phyloP scores from a whole-genome alignment of 2,888 invertebrate species.

The Caenorhabditis sulstoni region DNA sequence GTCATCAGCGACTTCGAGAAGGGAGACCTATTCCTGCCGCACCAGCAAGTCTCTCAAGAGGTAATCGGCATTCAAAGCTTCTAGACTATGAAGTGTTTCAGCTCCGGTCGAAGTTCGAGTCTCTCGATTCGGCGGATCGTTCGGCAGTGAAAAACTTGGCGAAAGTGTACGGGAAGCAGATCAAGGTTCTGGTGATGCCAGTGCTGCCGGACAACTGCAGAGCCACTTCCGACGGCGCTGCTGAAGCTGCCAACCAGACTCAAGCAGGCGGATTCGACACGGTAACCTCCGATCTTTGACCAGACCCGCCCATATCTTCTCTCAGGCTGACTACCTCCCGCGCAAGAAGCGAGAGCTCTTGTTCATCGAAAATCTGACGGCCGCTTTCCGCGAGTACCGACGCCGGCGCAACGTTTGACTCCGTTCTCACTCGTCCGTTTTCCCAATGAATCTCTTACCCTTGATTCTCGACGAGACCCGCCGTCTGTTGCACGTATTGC shows the following conservation, averaged over 20 bases:
- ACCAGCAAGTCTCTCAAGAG: conserved; percentile 14
- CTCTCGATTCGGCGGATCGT: conserved; percentile 48
- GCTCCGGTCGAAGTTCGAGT: conserved; percentile 49
- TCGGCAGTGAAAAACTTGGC: conserved; percentile 51
- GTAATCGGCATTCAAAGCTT: conserved; percentile 15
- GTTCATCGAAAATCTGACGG: conserved; percentile 46
- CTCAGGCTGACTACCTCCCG: conserved; percentile 34
- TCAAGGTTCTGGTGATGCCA: conserved; percentile 51
- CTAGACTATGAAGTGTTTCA: conserved; percentile 16
- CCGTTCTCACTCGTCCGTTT: background rate
- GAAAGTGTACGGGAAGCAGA: conserved; percentile 54
- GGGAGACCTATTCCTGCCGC: conserved; percentile 40
- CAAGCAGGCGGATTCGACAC: conserved; percentile 41
- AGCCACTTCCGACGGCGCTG: background rate
- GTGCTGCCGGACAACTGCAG: conserved; percentile 40
- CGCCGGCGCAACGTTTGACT: conserved; percentile 20
- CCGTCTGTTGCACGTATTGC: conserved; percentile 76
- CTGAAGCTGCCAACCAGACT: conserved; percentile 11
- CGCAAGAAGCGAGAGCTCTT: conserved; percentile 39
- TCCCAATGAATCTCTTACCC: conserved; percentile 34
- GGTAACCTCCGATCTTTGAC: too few species aligned
- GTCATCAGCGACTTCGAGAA: conserved; percentile 41
- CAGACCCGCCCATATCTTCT: conserved; percentile 7
- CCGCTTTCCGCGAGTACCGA: conserved; percentile 47
- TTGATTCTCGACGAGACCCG: conserved; percentile 73